These are phyloP conservation scores for Larimichthys crocea DNA, from an alignment of 2,113 vertebrate species.

Conservation along the genomic window DNA sequence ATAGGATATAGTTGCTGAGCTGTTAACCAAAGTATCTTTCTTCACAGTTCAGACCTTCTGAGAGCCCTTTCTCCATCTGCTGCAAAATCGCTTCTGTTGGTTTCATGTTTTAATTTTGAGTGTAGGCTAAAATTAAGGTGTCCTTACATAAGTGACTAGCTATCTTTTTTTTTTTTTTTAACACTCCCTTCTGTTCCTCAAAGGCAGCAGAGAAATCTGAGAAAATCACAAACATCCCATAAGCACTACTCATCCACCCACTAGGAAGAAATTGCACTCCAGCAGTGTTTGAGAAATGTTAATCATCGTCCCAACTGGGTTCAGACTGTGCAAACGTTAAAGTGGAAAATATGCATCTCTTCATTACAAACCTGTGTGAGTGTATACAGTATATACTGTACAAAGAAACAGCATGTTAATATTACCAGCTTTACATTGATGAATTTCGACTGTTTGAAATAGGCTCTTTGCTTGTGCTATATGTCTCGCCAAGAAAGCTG, in stretches of 20 bases:
- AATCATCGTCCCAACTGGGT: constrained; percentile 9
- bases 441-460: constrained; percentile 33
- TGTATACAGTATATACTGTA: background rate
- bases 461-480: constrained; percentile 22
- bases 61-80: constrained; percentile 26
- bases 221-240: constrained; percentile 42
- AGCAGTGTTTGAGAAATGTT: constrained; percentile 42
- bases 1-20: constrained; percentile 32
- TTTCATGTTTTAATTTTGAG: constrained; percentile 36
- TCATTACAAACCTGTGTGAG: background rate
- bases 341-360: background rate
- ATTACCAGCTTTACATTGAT: constrained; percentile 20
- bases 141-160: background rate
- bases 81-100: background rate
- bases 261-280: constrained; percentile 41
- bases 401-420: constrained; percentile 6
- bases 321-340: constrained; percentile 2
- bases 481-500: constrained; percentile 27
- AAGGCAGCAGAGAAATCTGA: constrained; percentile 23
- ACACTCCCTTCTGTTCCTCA: constrained; percentile 12
- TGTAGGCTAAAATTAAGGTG: constrained; percentile 29
- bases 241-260: constrained; percentile 34
- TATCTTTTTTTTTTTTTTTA: background rate
- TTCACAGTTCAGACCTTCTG: constrained; percentile 23
- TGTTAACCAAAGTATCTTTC: constrained; percentile 28